Base-by-base conservation (phyloP, 23 tunicate species). In the Trididemnum clinides region DNA sequence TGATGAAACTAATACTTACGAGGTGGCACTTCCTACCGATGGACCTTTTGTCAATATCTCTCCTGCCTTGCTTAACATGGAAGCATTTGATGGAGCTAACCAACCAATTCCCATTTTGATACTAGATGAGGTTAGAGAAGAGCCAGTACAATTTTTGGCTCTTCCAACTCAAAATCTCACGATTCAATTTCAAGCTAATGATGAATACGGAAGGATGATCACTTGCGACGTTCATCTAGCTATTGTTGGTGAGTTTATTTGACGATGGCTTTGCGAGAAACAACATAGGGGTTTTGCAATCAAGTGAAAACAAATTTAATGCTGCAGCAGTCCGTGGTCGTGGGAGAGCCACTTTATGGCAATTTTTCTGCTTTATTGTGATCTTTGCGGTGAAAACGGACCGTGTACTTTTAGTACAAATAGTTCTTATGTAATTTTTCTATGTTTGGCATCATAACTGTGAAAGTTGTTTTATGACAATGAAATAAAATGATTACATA, bases 11-110 rank as follows among this genome's bases (percentile, higher is more conserved):
- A 69, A 69, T n/a, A 31, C 76, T 4, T 69, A 69, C 21, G 76
- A 69, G 21, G 15, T 75, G 4, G 70, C 81, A 10, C 81, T 39
- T 30, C 32, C 62, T 30, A 69, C 15, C 50, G 63, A 57, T 31
- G 33, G 50, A 2, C 35, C 37, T 1, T 3, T 28, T 32, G 44
- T 77, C 22, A 83, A 84, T 15, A 18, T 88, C n/a, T 36, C 87
- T 5, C 81, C 95, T 10, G 20, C 89, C 4, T 27, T 85, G 2
- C 66, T 90, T 22, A 64, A 39, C 5, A 33, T 90, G 33, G 32
- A 72, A 5, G 95, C 95, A 1, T 66, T 80, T 31, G 89, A 85
- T 66, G 82, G 84, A 29, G 12, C 39, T 19, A 69, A 86, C 20
- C 38, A 59, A 57, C 77, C 82, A 19, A n/a, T 90, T 23, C 35